Conservation (phyloP, 2,888 invertebrate species). For the Meiosimyza platycephala region DNA sequence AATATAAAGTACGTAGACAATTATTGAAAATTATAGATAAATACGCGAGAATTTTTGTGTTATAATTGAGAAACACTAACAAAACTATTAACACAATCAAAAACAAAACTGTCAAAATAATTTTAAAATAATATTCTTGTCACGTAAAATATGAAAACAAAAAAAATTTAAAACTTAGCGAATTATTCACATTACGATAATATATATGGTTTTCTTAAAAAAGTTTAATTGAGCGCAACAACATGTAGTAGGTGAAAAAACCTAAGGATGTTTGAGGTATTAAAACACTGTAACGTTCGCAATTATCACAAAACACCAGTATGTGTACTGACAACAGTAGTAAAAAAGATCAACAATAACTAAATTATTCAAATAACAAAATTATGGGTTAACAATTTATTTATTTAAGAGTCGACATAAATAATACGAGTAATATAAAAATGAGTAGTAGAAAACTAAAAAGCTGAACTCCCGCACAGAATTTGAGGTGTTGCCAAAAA, state of each 20-base stretch:
- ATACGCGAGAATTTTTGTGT: background rate
- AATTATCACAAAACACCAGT: too few species aligned
- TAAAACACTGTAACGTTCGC: too few species aligned
- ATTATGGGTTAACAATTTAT: too few species aligned
- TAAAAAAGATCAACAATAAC: too few species aligned
- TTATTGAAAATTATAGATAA: too few species aligned
- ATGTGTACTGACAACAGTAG: too few species aligned
- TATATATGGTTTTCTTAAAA: background rate
- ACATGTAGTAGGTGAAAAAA: background rate
- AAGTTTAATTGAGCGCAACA: conserved; percentile 23
- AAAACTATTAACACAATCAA: background rate
- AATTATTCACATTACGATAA: too few species aligned
- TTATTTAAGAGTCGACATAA: too few species aligned
- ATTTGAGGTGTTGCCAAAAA: conserved; percentile 29
- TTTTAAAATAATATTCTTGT: background rate
- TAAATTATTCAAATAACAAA: too few species aligned
- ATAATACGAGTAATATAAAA: too few species aligned
- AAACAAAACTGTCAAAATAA: background rate
- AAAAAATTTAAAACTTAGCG: background rate
- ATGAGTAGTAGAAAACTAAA: background rate
- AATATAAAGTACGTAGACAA: too few species aligned
- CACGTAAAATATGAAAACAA: background rate
- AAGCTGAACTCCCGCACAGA: background rate
- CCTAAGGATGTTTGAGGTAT: too few species aligned
- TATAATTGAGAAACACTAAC: background rate